A percentile compares a stretch with the other conserved stretches of the same genome.
Conservation (phyloP, 2,888 invertebrate species). For the Opisthograptis luteolata region DNA sequence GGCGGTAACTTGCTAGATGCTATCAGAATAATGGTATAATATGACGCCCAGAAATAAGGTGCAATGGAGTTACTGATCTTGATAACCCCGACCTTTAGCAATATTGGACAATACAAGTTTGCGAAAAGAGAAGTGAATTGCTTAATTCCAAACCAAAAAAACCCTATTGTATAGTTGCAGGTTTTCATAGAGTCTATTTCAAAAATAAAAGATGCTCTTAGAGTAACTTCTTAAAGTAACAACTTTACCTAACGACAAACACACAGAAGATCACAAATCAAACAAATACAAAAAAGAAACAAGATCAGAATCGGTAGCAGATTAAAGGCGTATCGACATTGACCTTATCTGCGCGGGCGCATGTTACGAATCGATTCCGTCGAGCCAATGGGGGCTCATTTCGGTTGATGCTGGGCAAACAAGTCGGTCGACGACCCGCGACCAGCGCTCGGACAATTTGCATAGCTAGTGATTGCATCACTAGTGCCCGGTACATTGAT, state of each 20-base stretch:
- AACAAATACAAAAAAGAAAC: conserved; percentile 29
- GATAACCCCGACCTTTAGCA: conserved; percentile 35
- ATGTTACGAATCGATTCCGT: conserved; percentile 77
- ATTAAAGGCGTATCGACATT: conserved; percentile 77
- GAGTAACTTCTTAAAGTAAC: no score
- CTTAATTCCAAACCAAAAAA: conserved; percentile 5
- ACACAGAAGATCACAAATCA: conserved; percentile 19
- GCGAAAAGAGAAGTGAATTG: conserved; percentile 4
- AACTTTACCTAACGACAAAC: no score
- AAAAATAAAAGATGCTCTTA: conserved; percentile 1
- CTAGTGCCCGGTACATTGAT: conserved; percentile 62
- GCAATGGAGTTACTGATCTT: conserved; percentile 51
- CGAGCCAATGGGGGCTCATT: conserved; percentile 68
- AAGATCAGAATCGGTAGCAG: conserved; percentile 68
- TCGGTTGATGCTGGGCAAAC: conserved; percentile 67
- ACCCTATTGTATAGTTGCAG: no score
- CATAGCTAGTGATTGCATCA: conserved; percentile 78
- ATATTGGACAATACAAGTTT: background rate
- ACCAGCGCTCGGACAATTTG: conserved; percentile 69
- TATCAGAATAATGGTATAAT: conserved; percentile 62
- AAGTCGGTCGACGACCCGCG: conserved; percentile 69
- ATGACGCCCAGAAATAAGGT: conserved; percentile 54
- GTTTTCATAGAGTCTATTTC: no score
- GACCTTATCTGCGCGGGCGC: conserved; percentile 74
- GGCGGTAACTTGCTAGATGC: conserved; percentile 57